Conservation (phyloP, 2,113 vertebrate genomes). For the Bubalus kerabau region DNA sequence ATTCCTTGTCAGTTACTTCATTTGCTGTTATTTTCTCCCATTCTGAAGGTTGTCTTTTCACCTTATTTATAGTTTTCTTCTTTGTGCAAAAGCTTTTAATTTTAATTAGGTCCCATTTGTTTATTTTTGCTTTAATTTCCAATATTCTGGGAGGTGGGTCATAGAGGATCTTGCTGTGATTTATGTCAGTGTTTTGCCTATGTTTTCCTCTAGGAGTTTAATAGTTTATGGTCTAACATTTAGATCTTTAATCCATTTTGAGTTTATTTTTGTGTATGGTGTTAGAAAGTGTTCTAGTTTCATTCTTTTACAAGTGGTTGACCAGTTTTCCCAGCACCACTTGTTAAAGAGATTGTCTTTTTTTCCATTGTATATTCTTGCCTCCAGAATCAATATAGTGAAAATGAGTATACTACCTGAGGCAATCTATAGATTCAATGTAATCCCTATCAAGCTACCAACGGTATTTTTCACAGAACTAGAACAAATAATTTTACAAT, state of each 20-base stretch:
- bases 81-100: neutral
- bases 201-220: neutral
- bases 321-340: neutral
- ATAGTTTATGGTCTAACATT: neutral
- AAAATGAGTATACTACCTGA: neutral
- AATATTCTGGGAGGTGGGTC: neutral
- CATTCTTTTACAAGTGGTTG: neutral
- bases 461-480: neutral
- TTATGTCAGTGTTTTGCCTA: neutral
- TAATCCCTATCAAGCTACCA: neutral
- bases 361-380: neutral
- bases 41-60: neutral
- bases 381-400: neutral
- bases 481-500: neutral
- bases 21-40: neutral
- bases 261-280: neutral
- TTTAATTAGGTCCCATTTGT: neutral
- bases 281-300: neutral
- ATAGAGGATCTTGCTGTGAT: neutral
- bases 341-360: neutral
- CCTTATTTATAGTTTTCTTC: neutral
- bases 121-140: neutral
- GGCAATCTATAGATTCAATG: neutral
- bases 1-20: neutral
- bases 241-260: neutral